phyloP scores from a whole-genome alignment of 2,888 invertebrate species.

The Drosophila parthenogenetica region DNA sequence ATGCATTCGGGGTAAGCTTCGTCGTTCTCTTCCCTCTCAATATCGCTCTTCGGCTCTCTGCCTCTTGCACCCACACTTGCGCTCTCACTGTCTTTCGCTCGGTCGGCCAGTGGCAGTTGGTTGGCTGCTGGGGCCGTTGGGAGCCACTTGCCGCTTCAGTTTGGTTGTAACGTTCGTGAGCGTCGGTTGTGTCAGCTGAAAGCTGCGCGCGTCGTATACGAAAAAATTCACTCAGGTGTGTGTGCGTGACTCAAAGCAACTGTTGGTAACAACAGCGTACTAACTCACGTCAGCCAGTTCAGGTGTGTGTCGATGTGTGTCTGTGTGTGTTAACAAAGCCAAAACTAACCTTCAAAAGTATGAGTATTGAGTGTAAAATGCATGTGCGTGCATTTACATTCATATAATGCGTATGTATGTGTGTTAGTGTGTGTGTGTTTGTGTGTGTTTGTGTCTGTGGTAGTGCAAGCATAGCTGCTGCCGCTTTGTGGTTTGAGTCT shows the following conservation, averaged over 20 bases:
- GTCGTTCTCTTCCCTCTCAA: constrained; percentile 4
- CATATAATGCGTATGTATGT: constrained; percentile 36
- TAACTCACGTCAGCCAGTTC: constrained; percentile 41
- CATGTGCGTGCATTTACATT: constrained; percentile 33
- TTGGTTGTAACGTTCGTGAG: constrained; percentile 62
- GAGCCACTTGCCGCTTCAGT: constrained; percentile 55
- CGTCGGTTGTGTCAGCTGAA: constrained; percentile 55
- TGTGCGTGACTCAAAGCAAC: constrained; percentile 40
- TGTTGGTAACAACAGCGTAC: constrained; percentile 68
- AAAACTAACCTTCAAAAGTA: constrained; percentile 39
- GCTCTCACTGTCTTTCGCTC: constrained; percentile 8
- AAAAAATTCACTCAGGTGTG: constrained; percentile 57
- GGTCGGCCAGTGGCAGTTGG: constrained; percentile 15
- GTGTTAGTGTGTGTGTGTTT: not conserved
- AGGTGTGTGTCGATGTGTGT: constrained; percentile 16
- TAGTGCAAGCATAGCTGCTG: constrained; percentile 42
- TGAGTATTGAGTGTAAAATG: constrained; percentile 21
- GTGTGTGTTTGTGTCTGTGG: constrained; percentile 30
- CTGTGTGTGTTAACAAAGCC: constrained; percentile 50
- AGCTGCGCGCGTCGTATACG: constrained; percentile 69
- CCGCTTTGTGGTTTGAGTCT: constrained; percentile 21
- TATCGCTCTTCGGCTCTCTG: constrained; percentile 10
- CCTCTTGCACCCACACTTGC: constrained; percentile 34
- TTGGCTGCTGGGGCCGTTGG: constrained; percentile 21
- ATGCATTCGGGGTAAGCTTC: not conserved